Evolutionary conservation across 2,888 invertebrate species (phyloP), one percentile per base, ranked within the genome.

Genomic region (Thereva nobilitata): DNA sequence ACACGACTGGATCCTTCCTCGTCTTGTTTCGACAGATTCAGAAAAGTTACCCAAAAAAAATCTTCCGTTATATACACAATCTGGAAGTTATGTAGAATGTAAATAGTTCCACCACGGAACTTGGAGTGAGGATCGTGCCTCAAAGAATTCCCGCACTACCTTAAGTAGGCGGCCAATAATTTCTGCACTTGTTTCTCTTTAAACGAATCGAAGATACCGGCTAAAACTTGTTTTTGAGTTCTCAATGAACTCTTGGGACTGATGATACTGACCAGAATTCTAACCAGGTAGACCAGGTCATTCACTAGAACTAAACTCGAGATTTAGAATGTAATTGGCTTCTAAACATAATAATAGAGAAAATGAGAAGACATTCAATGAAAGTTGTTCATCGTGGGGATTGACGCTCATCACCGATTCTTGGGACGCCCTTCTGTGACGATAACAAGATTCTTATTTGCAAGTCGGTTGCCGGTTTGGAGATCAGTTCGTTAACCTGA

Each of bases 51-150:
- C 53, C 41, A 56, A 56, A 44, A 38, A 56, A 44, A 56, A 56
- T 44, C 44, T 56, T 56, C 56, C 56, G 56, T 56, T 56, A 56
- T 56, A 56, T 56, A 56, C 56, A 42, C 44, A 56, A 44, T 44
- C 23, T 38, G 56, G 34, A 35, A 53, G 23, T 35, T 45, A 44
- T 53, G 10, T 12, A 56, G 44, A 44, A 56, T 35, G 35, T 37
- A 7, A 56, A 53, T 37, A 53, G 35, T 34, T 9, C 12, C 37
- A 35, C 8, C 23, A 9, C 34, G n/a, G 12, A 56, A 44, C 44
- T 10, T 44, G 41, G 41, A 42, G 12, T 53, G 8, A 41, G 35
- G 44, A 56, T 23, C 23, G 23, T 23, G 1, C 2, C 23, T 23
- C 23, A 41, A 35, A 44, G 44, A 52, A 52, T 34, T 23, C 23